Percentiles rank a stretch among this genome's conserved stretches.
These are phyloP conservation scores for Saturnia pavonia DNA, from an alignment of 2,888 invertebrate species.

Conservation along the genomic window DNA sequence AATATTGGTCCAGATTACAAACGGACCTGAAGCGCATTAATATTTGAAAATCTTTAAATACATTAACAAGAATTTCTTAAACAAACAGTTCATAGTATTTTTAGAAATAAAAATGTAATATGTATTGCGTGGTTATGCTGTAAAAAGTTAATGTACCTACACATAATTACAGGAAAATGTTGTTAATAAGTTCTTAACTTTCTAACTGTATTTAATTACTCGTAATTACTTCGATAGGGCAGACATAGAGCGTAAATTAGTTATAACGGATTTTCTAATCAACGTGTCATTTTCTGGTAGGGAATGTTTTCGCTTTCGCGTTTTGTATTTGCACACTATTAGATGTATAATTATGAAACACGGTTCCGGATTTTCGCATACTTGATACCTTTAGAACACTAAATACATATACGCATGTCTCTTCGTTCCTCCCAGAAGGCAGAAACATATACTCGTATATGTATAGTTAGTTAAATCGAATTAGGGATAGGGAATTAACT, in stretches of 20 bases:
- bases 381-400: no score
- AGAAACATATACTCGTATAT: no score
- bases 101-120: background rate
- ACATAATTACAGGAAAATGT: background rate
- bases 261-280: background rate
- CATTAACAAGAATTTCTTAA: background rate
- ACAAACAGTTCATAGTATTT: background rate
- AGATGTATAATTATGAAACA: no score
- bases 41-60: background rate
- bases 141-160: background rate
- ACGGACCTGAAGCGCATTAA: no score
- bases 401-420: no score
- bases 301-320: no score
- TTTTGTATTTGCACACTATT: no score
- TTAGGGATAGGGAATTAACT: no score
- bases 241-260: background rate
- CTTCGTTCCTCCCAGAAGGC: no score
- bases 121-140: background rate
- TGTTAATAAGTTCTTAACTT: constrained; percentile 3
- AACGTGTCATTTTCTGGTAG: no score
- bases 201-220: constrained; percentile 6
- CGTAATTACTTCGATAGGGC: background rate
- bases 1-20: background rate
- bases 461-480: no score
- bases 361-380: no score